phyloP scores from a whole-genome alignment of 1,140 invertebrate genomes.

The Ceratoteleas bidentatus region DNA sequence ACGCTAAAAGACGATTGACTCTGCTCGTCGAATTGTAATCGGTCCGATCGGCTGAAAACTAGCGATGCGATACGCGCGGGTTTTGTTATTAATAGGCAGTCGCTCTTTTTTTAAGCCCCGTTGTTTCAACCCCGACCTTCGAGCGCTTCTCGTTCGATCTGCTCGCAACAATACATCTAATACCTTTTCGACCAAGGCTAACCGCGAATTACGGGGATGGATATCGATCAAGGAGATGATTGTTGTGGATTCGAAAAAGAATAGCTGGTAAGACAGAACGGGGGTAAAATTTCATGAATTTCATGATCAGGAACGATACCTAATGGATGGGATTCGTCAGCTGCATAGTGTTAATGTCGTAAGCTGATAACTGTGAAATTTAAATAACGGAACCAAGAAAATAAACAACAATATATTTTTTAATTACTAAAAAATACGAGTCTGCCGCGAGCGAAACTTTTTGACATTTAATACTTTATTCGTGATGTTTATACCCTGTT shows the following conservation, averaged over 20 bases:
- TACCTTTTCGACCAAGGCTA: slow-evolving; percentile 33
- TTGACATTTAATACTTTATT: too few species aligned
- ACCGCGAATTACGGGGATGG: slow-evolving; percentile 46
- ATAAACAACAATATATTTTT: too few species aligned
- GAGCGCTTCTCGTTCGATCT: slow-evolving; percentile 3
- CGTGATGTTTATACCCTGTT: too few species aligned
- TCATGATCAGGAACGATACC: too few species aligned
- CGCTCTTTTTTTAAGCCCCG: slow-evolving; percentile 44
- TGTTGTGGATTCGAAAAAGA: slow-evolving; percentile 23
- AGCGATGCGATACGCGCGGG: slow-evolving; percentile 70
- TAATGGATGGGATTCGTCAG: too few species aligned
- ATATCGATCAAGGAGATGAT: slow-evolving; percentile 20
- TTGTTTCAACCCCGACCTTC: slow-evolving; percentile 19
- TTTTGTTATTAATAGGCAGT: slow-evolving; percentile 77
- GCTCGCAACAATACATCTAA: slow-evolving; percentile 34
- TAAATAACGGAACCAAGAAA: too few species aligned
- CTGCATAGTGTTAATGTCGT: too few species aligned
- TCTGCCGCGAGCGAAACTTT: too few species aligned
- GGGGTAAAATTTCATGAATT: too few species aligned
- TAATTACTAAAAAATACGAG: too few species aligned
- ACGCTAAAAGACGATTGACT: slow-evolving; percentile 63
- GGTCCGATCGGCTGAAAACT: slow-evolving; percentile 75
- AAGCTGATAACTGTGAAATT: too few species aligned
- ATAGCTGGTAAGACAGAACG: too few species aligned
- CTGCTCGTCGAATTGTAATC: slow-evolving; percentile 71